Conservation (phyloP, 1,140 invertebrate genomes). For the Caenorhabditis remanei region DNA sequence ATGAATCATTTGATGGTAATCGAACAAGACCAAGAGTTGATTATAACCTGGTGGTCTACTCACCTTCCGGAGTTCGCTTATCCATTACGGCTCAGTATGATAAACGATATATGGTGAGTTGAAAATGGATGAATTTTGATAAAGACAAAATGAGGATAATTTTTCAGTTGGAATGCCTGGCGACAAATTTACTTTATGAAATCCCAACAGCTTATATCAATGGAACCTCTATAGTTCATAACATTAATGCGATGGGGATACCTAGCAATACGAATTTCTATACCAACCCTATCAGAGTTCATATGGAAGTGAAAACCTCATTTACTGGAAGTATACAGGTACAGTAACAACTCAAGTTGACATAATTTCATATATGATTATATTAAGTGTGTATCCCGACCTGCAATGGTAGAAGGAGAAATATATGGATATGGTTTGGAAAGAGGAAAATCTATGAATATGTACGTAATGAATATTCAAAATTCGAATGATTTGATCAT, state of each 20-base stretch:
- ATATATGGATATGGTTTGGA: conserved; percentile 71
- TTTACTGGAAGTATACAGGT: conserved; percentile 72
- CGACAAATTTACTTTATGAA: conserved; percentile 70
- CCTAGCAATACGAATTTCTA: conserved; percentile 72
- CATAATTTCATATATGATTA: neutral
- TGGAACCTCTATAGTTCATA: conserved; percentile 71
- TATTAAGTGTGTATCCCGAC: conserved; percentile 74
- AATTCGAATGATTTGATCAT: conserved; percentile 61
- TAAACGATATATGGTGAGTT: conserved; percentile 65
- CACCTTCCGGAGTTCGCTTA: conserved; percentile 71
- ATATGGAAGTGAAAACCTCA: conserved; percentile 64
- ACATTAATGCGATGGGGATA: conserved; percentile 72
- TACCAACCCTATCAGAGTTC: conserved; percentile 73
- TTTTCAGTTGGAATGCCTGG: conserved; percentile 69
- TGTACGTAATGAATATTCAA: conserved; percentile 66
- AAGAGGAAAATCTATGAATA: conserved; percentile 71
- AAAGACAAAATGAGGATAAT: too few relatives aligned
- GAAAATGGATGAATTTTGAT: neutral
- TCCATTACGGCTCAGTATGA: conserved; percentile 62
- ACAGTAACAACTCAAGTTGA: neutral
- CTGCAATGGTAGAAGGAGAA: conserved; percentile 75
- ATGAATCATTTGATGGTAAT: neutral
- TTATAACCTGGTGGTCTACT: conserved; percentile 70
- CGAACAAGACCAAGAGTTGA: conserved; percentile 58
- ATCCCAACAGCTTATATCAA: conserved; percentile 74